Evolutionary conservation across 37 sponge, comb jelly and placozoan species (phyloP).

Genomic region (Hexactinellida sp.): DNA sequence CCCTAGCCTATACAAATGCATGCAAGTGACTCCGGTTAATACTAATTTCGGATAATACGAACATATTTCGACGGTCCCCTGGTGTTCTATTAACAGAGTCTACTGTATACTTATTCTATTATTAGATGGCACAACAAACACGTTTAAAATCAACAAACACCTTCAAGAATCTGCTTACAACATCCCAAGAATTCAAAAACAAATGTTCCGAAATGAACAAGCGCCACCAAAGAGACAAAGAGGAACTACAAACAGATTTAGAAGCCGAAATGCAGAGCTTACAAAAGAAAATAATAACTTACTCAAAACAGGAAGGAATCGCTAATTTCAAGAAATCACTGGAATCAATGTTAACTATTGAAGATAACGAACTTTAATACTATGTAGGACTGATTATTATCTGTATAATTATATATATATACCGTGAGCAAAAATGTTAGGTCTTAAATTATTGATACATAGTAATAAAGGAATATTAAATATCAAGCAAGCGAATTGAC

Average conservation of each 20-base stretch:
- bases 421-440: too few species aligned
- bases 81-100: too few species aligned
- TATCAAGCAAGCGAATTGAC: too few species aligned
- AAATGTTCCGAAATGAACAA: not conserved
- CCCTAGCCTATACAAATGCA: too few species aligned
- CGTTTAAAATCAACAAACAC: not conserved
- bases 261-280: not conserved
- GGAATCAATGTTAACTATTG: not conserved
- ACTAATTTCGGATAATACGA: too few species aligned
- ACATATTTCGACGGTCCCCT: too few species aligned
- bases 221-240: not conserved
- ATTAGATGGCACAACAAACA: constrained; percentile 8
- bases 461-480: too few species aligned
- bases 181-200: not conserved
- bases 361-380: not conserved
- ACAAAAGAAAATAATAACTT: not conserved
- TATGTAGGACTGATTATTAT: too few species aligned
- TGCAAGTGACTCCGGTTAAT: too few species aligned
- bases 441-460: too few species aligned
- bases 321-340: not conserved
- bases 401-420: too few species aligned
- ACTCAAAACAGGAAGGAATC: not conserved
- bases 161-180: not conserved
- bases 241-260: not conserved
- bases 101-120: too few species aligned